Percentiles rank a stretch among this genome's conserved stretches.
These are phyloP conservation scores for Eurosta solidaginis DNA, from an alignment of 1,140 invertebrate species.

Conservation along the genomic window DNA sequence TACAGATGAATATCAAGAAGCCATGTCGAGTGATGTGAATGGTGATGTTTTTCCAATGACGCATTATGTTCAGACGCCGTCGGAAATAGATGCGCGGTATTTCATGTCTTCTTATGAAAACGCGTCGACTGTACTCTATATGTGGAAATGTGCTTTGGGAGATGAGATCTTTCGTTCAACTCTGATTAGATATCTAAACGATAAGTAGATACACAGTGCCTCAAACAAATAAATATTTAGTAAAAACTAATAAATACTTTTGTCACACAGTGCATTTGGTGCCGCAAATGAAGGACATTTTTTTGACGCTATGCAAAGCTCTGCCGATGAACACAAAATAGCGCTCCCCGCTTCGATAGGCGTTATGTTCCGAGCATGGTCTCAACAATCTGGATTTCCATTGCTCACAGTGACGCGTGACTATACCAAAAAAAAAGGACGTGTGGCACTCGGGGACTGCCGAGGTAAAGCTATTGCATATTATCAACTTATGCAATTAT, in stretches of 20 bases:
- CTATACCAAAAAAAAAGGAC: too few species aligned
- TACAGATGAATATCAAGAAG: conserved; percentile 69
- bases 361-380: conserved; percentile 70
- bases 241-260: not conserved
- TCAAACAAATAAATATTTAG: not conserved
- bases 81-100: conserved; percentile 76
- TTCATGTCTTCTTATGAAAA: conserved; percentile 78
- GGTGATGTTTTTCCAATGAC: conserved; percentile 73
- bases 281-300: conserved; percentile 69
- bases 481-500: too few species aligned
- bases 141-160: conserved; percentile 92
- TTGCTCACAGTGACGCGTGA: conserved; percentile 65
- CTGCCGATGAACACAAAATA: conserved; percentile 55
- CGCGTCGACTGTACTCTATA: conserved; percentile 77
- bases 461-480: too few species aligned
- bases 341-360: conserved; percentile 41
- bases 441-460: too few species aligned
- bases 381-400: conserved; percentile 69
- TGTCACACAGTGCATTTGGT: conserved; percentile 49
- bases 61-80: conserved; percentile 69
- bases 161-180: conserved; percentile 80
- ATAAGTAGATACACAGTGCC: conserved; percentile 60
- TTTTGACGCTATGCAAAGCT: conserved; percentile 68
- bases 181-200: conserved; percentile 75
- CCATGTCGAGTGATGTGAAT: conserved; percentile 69